These are phyloP conservation scores for Agrochola litura DNA, from an alignment of 2,888 invertebrate genomes.

Conservation along the genomic window DNA sequence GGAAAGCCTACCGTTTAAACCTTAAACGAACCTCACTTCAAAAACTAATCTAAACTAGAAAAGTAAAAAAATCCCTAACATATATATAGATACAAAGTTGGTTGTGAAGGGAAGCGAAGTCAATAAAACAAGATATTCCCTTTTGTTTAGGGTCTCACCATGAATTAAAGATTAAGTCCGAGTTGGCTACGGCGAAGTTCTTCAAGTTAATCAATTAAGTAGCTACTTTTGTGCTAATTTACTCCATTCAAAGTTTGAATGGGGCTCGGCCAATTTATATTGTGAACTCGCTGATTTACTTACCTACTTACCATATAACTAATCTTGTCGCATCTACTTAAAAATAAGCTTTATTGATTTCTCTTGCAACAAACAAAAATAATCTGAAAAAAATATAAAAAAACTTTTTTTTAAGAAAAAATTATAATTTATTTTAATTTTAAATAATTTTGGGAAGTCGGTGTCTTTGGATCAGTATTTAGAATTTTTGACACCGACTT, in stretches of 20 bases:
- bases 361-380: not conserved
- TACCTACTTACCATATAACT: not conserved
- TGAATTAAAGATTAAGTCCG: slow-evolving; percentile 48
- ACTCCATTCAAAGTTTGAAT: slow-evolving; percentile 22
- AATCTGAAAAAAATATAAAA: not conserved
- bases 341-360: not conserved
- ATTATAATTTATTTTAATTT: no score
- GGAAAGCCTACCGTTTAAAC: not conserved
- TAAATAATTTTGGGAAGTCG: no score
- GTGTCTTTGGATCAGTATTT: no score
- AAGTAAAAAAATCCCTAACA: not conserved
- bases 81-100: slow-evolving; percentile 4
- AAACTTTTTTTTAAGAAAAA: no score
- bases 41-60: slow-evolving; percentile 9
- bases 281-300: not conserved
- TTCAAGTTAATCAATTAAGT: slow-evolving; percentile 53
- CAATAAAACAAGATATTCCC: slow-evolving; percentile 28
- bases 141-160: slow-evolving; percentile 29
- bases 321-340: no score
- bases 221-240: slow-evolving; percentile 37
- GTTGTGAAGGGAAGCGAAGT: slow-evolving; percentile 4
- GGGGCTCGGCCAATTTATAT: not conserved
- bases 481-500: no score
- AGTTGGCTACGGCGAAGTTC: slow-evolving; percentile 43
- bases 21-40: slow-evolving; percentile 1